phyloP scores from a whole-genome alignment of 2,797 vertebrate genomes.

The Craterocephalus amniculus region DNA sequence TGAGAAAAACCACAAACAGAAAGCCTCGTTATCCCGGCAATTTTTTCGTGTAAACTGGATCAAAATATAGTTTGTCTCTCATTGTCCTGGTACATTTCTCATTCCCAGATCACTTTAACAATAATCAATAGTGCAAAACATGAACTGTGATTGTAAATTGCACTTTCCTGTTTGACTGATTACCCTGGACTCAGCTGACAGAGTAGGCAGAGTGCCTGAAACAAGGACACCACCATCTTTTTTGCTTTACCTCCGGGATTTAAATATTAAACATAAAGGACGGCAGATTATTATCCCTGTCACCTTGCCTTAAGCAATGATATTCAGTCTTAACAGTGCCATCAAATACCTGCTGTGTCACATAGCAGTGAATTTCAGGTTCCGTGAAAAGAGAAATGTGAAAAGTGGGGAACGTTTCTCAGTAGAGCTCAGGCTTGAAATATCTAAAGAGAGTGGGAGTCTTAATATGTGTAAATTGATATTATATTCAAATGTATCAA shows the following conservation, averaged over 20 bases:
- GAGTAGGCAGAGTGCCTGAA: conserved; percentile 71
- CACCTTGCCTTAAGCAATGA: conserved; percentile 92
- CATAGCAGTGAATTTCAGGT: conserved; percentile 84
- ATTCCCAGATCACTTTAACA: conserved; percentile 26
- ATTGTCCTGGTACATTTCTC: conserved; percentile 14
- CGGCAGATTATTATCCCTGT: conserved; percentile 86
- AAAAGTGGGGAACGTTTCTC: conserved; percentile 28
- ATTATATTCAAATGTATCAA: not conserved
- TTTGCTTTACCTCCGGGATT: conserved; percentile 80
- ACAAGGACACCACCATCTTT: conserved; percentile 82
- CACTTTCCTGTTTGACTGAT: conserved; percentile 57
- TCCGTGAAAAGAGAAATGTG: conserved; percentile 57
- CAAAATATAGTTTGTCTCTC: conserved; percentile 7
- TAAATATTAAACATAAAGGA: conserved; percentile 92
- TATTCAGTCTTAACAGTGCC: conserved; percentile 85
- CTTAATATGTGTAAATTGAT: not conserved
- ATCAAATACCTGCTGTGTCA: conserved; percentile 90
- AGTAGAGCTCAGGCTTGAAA: conserved; percentile 7
- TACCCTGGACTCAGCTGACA: conserved; percentile 52
- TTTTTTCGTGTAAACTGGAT: conserved; percentile 17
- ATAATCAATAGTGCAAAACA: conserved; percentile 45
- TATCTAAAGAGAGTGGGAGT: not conserved
- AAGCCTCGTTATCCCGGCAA: conserved; percentile 15
- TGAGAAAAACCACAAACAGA: conserved; percentile 33
- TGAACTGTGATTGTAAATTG: conserved; percentile 39